Evolutionary conservation across 2,797 vertebrate species (phyloP), one percentile per base, ranked within the genome.

Genomic region (Poecilia velifera): DNA sequence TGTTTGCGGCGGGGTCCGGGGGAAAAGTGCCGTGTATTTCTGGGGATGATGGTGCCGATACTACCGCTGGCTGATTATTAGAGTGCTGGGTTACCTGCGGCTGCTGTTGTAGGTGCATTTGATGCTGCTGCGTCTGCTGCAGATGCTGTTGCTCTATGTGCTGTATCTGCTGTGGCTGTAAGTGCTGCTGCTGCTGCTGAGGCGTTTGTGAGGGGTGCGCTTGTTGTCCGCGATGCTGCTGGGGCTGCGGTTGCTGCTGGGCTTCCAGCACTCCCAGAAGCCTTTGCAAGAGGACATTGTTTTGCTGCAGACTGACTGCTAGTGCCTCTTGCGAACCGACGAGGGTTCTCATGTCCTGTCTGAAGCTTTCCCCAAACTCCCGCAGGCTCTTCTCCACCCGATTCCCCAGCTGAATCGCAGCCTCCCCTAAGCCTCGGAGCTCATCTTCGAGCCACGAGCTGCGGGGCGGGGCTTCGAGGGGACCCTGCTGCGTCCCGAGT

Each of bases 371-470:
- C 1, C 95, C 94, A 62, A 96, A 97, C 77, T 96, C 96, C 72
- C 83, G 90, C 76, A 96, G 84, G 83, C 95, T 96, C 82, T 94
- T 96, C 84, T 96, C 96, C 39, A 97, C 94, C 10, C 94, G 91
- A 78, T 96, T 95, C 51, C 96, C 96, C 22, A 96, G 93, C 82
- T 95, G 95, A 53, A 95, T 92, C 1, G 96, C 96, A 1, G 96
- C 96, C 78, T 96, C 96, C 3, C 96, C 95, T 46, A 97, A 91
- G 3, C 95, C 95, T 41, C 95, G 91, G 4, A 97, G 93, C 83
- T 96, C 96, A 70, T 96, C 96, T 87, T 97, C 96, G 20, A 96
- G 94, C 96, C 96, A 97, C 45, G 94, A 95, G 77, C 92, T 84
- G 41, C 93, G 96, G 0, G 93, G 91, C 28, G 96, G 93, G 10